Conservation (phyloP, 2,888 invertebrate genomes). For the Alsophila aescularia region DNA sequence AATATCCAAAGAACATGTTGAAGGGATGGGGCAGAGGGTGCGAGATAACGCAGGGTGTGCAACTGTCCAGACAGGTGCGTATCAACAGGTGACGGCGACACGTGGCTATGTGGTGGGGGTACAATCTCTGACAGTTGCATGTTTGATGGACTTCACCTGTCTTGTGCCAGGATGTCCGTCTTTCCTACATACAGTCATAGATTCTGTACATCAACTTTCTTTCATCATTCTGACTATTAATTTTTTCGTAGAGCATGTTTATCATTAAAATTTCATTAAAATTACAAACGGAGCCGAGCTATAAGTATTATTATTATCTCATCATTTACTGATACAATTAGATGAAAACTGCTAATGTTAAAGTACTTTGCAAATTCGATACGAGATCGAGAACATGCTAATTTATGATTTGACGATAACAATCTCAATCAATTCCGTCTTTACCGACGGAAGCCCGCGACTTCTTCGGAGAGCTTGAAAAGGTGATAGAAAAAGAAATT, state of each 20-base stretch:
- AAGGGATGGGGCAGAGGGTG: constrained; percentile 22
- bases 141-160: background rate
- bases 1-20: background rate
- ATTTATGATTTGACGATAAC: constrained; percentile 11
- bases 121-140: constrained; percentile 13
- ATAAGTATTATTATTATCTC: background rate
- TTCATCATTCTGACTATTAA: no score
- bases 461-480: constrained; percentile 34
- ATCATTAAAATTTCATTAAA: background rate
- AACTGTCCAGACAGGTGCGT: constrained; percentile 35
- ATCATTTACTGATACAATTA: background rate
- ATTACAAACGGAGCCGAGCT: background rate
- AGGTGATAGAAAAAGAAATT: constrained; percentile 64
- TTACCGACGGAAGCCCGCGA: constrained; percentile 28
- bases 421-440: constrained; percentile 14
- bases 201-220: no score
- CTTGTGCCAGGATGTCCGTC: background rate
- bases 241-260: no score
- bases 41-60: constrained; percentile 34
- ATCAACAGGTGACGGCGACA: constrained; percentile 55
- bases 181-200: no score
- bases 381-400: constrained; percentile 3
- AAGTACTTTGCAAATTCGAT: constrained; percentile 7
- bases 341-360: constrained; percentile 1
- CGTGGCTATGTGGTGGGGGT: constrained; percentile 38